Evolutionary conservation across 1,140 invertebrate genomes (phyloP), one percentile per base, ranked within the genome.

Genomic region (Phocides pigmalion): DNA sequence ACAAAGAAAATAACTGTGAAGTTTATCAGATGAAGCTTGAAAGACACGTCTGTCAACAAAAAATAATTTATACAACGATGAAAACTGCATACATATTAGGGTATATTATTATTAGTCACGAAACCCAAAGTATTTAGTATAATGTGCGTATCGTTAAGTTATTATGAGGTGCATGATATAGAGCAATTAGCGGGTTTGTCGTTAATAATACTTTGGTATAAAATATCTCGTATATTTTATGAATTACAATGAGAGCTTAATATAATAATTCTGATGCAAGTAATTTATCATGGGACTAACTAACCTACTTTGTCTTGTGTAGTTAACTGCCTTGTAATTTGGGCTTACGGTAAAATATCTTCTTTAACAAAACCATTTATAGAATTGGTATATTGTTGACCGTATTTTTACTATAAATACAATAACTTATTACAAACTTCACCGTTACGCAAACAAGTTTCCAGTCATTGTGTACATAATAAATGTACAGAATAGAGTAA

Each of bases 111-210:
- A 22, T 47, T 22, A 32, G 25, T 51, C 49, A 51, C 28, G 49
- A 37, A 51, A 51, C 3, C 37, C 47, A 17, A 51, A 17, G 11
- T 25, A 51, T 51, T 51, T 51, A 51, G 28, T 51, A 37, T 51
- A 51, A 51, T 51, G 32, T 51, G 28, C 49, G 16, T 51, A 51
- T 51, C 16, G 19, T 47, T 37, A 51, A 19, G 32, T 51, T 51
- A 51, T 51, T 37, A 51, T 12, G 32, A 51, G 44, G 44, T 47
- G 49, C 49, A 37, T 51, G 49, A 37, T 37, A 37, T 11, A 19
- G 32, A 37, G 49, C 28, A 51, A 51, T 51, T 51, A 51, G 20
- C 49, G 12, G 8, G 28, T 35, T 51, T 51, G 49, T 37, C 28
- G 49, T 51, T 51, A 37, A 51, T 51, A 51, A 37, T 35, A 12